Percentiles rank a stretch among this genome's conserved stretches.
Evolutionary conservation across 1,140 invertebrate species (phyloP).

Genomic region (Drosophila insularis): DNA sequence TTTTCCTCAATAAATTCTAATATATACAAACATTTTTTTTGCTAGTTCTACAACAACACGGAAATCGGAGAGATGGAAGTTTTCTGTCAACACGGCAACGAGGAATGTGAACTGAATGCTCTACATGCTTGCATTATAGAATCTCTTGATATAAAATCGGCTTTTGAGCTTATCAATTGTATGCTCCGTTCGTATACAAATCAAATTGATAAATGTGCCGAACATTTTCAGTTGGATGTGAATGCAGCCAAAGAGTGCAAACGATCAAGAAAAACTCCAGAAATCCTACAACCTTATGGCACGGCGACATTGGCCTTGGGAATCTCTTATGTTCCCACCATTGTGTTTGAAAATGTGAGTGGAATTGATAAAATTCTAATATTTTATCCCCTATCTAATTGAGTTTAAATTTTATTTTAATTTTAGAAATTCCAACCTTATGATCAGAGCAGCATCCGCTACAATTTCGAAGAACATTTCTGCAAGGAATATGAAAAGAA

Average conservation of each 20-base stretch:
- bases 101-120: slow-evolving; percentile 76
- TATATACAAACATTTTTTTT: not conserved
- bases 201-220: slow-evolving; percentile 57
- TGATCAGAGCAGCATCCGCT: slow-evolving; percentile 63
- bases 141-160: slow-evolving; percentile 31
- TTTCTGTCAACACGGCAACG: slow-evolving; percentile 65
- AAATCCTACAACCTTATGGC: slow-evolving; percentile 71
- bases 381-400: not conserved
- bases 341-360: slow-evolving; percentile 72
- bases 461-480: slow-evolving; percentile 65
- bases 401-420: not conserved
- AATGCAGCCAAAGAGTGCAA: slow-evolving; percentile 58
- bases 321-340: slow-evolving; percentile 73
- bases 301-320: slow-evolving; percentile 53
- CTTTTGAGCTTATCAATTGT: slow-evolving; percentile 69
- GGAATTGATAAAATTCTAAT: slow-evolving; percentile 20
- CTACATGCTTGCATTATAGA: slow-evolving; percentile 75
- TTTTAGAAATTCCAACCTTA: slow-evolving; percentile 60
- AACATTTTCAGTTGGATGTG: slow-evolving; percentile 49
- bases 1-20: too few species aligned
- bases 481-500: slow-evolving; percentile 57
- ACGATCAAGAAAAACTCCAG: slow-evolving; percentile 39
- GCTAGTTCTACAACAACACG: slow-evolving; percentile 65
- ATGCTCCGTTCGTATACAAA: slow-evolving; percentile 59
- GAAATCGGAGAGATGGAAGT: slow-evolving; percentile 34